These are phyloP conservation scores for Cyprinodon diabolis DNA, from an alignment of 2,797 vertebrate species.

Conservation along the genomic window DNA sequence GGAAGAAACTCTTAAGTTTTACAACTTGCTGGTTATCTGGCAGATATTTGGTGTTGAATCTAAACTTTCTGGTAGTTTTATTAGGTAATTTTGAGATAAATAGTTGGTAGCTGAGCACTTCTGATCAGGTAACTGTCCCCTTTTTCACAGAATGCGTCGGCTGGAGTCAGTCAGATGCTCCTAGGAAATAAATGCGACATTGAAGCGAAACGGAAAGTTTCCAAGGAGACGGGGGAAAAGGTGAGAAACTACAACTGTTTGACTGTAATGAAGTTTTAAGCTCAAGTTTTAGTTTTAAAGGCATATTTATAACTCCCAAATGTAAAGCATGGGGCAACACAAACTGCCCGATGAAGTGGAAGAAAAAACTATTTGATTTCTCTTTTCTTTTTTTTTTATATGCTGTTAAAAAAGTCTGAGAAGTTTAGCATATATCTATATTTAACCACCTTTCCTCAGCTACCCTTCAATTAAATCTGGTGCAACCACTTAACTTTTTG, in stretches of 20 bases:
- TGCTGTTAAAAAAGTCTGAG: not conserved
- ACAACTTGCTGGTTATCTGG: too few relatives aligned
- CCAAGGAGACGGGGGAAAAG: conserved; percentile 88
- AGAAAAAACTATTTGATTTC: not conserved
- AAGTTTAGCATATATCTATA: not conserved
- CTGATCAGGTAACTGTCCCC: conserved; percentile 27
- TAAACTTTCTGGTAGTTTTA: not conserved
- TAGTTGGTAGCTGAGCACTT: not conserved
- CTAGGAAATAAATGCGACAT: conserved; percentile 98
- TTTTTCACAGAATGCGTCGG: conserved; percentile 87
- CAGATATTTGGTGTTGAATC: not conserved
- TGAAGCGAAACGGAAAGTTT: conserved; percentile 88
- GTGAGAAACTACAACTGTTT: conserved; percentile 65
- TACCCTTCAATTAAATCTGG: not conserved
- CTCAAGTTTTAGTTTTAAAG: not conserved
- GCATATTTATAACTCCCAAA: not conserved
- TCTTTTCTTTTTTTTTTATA: not conserved
- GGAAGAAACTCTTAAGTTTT: too few relatives aligned
- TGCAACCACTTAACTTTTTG: not conserved
- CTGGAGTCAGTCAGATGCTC: conserved; percentile 90
- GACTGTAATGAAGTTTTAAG: not conserved
- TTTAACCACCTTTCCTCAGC: not conserved
- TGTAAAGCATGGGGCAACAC: not conserved
- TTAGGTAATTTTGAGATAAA: not conserved
- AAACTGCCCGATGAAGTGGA: not conserved